Base-by-base conservation (phyloP, 2,888 invertebrate species). In the Rotaria sp. region DNA sequence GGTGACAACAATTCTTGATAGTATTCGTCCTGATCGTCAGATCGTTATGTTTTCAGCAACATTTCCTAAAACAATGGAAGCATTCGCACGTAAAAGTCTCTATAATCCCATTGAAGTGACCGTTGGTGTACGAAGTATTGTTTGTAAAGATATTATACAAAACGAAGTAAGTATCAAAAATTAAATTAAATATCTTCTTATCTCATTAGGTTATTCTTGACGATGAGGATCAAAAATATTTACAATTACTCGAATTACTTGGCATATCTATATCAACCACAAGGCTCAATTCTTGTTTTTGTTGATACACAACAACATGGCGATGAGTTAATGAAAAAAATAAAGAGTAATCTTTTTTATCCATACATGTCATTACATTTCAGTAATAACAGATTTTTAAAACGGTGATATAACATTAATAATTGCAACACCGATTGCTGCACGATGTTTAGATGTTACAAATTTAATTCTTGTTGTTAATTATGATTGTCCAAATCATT, bases 231-330 rank as follows among this genome's bases (percentile, higher is more conserved):
- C 95, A 96, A 74, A 99, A 99, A 91, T 96, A 97, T 92, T 94
- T 98, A 89, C 99, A 99, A 91, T 93, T 99, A 1, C 92, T 99
- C 24, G 99, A 99, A 91, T 92, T 99, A n/a, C 93, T 99, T n/a
- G 97, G 97, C 0, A 92, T 95, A 85, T 97, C n/a, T n/a, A n/a
- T n/a, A 96, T 92, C 96, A 96, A 89, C 94, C 96, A 90, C 93
- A 94, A 89, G 99, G 99, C 84, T 95, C 95, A 90, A 95, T 95
- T 84, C 95, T 99, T 88, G 95, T 99, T 52, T 99, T 99, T 91
- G 98, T 98, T 21, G 98, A 99, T 90, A 97, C 97, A 90, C 98
- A 99, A 92, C 98, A 98, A 91, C 95, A 96, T 90, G 97, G 97
- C 0, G 85, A 86, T 85, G 85, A 86, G 80, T 87, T 91, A 86